These are phyloP conservation scores for Pseudorectes ferrugineus DNA, from an alignment of 2,113 vertebrate species.

Conservation along the genomic window DNA sequence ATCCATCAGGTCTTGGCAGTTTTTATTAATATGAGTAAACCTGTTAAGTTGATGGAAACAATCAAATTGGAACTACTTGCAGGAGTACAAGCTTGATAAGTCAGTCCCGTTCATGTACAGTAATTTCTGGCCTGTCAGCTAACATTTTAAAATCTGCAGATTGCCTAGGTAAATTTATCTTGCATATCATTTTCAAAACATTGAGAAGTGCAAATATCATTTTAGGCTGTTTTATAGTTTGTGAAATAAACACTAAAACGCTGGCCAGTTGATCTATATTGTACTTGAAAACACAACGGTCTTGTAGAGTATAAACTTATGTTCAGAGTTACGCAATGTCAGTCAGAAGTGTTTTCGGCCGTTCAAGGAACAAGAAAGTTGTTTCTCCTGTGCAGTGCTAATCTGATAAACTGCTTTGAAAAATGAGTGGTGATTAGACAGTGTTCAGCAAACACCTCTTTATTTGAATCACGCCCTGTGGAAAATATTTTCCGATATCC, in stretches of 20 bases:
- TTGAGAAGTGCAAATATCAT: neutral
- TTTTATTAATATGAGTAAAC: neutral
- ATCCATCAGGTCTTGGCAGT: neutral
- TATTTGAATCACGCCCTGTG: neutral
- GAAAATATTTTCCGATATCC: neutral
- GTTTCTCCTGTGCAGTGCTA: neutral
- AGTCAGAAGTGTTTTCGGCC: neutral
- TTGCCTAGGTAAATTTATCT: neutral
- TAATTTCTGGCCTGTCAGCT: neutral
- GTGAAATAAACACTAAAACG: neutral
- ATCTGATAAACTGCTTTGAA: neutral
- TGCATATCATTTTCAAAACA: neutral
- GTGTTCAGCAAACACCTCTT: neutral
- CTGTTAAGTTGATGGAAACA: neutral
- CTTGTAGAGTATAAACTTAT: neutral
- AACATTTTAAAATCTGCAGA: neutral
- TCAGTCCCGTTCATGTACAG: neutral
- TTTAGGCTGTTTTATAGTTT: neutral
- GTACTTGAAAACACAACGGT: neutral
- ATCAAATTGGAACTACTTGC: neutral
- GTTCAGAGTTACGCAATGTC: rapidly evolving
- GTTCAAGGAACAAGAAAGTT: neutral
- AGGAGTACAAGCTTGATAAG: neutral
- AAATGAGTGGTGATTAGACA: neutral
- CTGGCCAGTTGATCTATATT: neutral